These are phyloP conservation scores for Drepana arcuata DNA, from an alignment of 1,140 invertebrate genomes.

Conservation along the genomic window DNA sequence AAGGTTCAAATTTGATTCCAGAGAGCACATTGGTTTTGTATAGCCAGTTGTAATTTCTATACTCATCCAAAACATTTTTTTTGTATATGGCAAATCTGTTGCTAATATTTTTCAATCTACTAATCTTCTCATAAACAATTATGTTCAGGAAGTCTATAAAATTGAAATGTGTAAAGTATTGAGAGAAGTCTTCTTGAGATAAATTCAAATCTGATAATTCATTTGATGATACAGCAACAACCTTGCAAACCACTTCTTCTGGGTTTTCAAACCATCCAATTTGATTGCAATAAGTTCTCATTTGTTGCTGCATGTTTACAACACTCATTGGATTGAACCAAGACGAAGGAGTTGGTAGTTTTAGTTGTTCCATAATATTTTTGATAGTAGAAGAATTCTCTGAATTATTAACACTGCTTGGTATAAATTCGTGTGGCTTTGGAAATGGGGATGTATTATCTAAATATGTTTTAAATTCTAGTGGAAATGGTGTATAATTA, in stretches of 20 bases:
- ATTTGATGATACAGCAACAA: constrained; percentile 48
- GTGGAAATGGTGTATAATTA: constrained; percentile 57
- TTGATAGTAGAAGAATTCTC: constrained; percentile 45
- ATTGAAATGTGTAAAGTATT: constrained; percentile 46
- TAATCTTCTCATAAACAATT: constrained; percentile 65
- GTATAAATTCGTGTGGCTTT: constrained; percentile 63
- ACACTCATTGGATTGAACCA: constrained; percentile 32
- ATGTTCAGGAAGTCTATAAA: constrained; percentile 60
- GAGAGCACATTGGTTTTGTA: constrained; percentile 36
- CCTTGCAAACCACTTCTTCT: constrained; percentile 55
- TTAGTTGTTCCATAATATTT: constrained; percentile 48
- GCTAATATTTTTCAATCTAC: constrained; percentile 43
- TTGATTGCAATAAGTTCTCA: constrained; percentile 54
- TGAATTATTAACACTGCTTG: constrained; percentile 40
- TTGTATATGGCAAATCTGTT: constrained; percentile 56
- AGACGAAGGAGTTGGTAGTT: constrained; percentile 32
- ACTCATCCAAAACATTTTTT: constrained; percentile 43
- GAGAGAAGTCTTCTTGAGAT: constrained; percentile 31
- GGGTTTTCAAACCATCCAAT: constrained; percentile 60
- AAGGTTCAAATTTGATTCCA: constrained; percentile 39
- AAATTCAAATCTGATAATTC: constrained; percentile 34
- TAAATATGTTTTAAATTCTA: constrained; percentile 56
- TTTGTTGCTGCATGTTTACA: constrained; percentile 41
- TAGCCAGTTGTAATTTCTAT: constrained; percentile 53
- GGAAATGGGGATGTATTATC: constrained; percentile 48